Percentiles rank a stretch among this genome's conserved stretches.
Conservation (phyloP, 2,797 vertebrate genomes). For the Diceros bicornis region DNA sequence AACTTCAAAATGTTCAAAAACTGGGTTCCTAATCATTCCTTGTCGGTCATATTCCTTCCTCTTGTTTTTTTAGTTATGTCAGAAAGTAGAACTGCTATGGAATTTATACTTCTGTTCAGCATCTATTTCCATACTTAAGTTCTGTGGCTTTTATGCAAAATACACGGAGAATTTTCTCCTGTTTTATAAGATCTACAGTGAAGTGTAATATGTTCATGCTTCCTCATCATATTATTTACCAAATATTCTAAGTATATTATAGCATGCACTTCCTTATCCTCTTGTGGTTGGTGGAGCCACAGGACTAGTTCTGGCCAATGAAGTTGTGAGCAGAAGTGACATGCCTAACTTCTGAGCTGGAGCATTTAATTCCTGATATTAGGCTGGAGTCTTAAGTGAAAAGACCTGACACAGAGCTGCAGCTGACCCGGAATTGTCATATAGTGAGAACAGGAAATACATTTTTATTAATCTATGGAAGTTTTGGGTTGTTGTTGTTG, state of each 20-base stretch:
- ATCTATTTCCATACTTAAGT: neutral
- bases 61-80: neutral
- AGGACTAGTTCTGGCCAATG: neutral
- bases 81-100: neutral
- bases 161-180: neutral
- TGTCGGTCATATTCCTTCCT: neutral
- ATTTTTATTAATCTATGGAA: neutral
- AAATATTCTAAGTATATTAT: neutral
- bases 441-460: neutral
- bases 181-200: neutral
- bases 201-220: neutral
- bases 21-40: neutral
- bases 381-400: neutral
- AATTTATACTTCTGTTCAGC: neutral
- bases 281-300: neutral
- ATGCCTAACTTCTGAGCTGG: neutral
- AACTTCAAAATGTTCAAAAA: neutral
- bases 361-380: neutral
- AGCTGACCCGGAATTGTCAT: neutral
- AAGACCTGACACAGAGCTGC: neutral
- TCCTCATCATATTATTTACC: neutral
- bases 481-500: neutral
- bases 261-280: neutral
- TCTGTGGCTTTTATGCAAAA: conserved; percentile 34
- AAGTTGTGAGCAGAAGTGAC: neutral